Conservation (phyloP, 2,797 vertebrate species). For the Melanotaenia parkinsoni region DNA sequence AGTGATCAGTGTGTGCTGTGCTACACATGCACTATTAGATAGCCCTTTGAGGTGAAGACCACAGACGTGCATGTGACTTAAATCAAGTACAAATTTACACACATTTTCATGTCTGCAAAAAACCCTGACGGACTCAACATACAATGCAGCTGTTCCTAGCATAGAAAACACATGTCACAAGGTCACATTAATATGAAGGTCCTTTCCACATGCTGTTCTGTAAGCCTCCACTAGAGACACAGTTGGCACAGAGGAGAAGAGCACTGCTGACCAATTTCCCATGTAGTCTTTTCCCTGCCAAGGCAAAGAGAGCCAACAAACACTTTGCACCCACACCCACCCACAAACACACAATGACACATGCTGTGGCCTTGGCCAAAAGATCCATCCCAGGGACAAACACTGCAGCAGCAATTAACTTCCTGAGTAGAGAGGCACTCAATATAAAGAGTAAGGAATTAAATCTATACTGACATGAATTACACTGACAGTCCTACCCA, state of each 20-base stretch:
- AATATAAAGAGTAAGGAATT: slow-evolving; percentile 48
- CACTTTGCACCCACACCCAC: slow-evolving; percentile 34
- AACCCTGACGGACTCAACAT: neutral
- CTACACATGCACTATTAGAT: slow-evolving; percentile 41
- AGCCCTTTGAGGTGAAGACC: slow-evolving; percentile 37
- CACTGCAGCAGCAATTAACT: slow-evolving; percentile 42
- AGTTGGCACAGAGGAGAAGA: slow-evolving; percentile 59
- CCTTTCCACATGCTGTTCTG: slow-evolving; percentile 30
- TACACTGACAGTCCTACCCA: slow-evolving; percentile 22
- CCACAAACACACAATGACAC: slow-evolving; percentile 27
- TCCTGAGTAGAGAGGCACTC: slow-evolving; percentile 38
- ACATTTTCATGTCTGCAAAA: slow-evolving; percentile 19
- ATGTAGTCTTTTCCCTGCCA: slow-evolving; percentile 51
- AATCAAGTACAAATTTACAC: slow-evolving; percentile 26
- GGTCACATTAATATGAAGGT: slow-evolving; percentile 48
- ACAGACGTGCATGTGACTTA: slow-evolving; percentile 23
- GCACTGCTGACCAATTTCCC: slow-evolving; percentile 57
- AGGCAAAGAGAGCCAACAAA: slow-evolving; percentile 60
- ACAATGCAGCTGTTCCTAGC: slow-evolving; percentile 13
- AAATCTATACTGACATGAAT: slow-evolving; percentile 40
- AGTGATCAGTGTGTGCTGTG: slow-evolving; percentile 31
- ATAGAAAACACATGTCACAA: slow-evolving; percentile 38
- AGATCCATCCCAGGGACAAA: slow-evolving; percentile 44
- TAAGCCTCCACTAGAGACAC: slow-evolving; percentile 40
- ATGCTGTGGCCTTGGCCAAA: slow-evolving; percentile 39